Evolutionary conservation across 2,888 invertebrate genomes (phyloP).

Genomic region (Cryptus viduatorius): DNA sequence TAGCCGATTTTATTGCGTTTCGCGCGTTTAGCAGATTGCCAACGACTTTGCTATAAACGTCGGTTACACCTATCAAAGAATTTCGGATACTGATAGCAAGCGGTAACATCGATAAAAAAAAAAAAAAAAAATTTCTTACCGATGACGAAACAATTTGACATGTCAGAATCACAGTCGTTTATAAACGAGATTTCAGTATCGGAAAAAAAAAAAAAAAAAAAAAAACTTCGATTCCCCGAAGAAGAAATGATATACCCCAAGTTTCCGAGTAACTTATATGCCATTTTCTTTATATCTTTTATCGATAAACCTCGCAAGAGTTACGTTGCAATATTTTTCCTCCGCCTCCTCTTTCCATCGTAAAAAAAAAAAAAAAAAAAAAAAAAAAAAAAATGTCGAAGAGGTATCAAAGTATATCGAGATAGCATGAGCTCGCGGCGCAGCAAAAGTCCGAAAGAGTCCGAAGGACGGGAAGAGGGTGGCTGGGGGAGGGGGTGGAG

Average conservation of each 20-base stretch:
- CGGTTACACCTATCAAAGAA: background rate
- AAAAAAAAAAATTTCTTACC: background rate
- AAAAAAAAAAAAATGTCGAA: conserved; percentile 12
- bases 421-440: conserved; percentile 11
- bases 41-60: conserved; percentile 6
- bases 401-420: conserved; percentile 36
- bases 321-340: conserved; percentile 56
- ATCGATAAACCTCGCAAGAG: conserved; percentile 48
- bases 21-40: background rate
- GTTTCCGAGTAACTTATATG: conserved; percentile 1
- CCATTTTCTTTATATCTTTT: conserved; percentile 26
- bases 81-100: background rate
- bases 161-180: background rate
- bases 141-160: background rate
- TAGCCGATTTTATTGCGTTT: conserved; percentile 26
- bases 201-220: too few relatives aligned
- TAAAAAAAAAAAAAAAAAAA: conserved; percentile 1
- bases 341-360: conserved; percentile 13
- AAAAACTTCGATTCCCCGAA: background rate
- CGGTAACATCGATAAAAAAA: background rate
- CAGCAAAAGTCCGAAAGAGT: conserved; percentile 25
- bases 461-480: background rate
- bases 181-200: background rate
- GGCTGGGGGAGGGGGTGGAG: background rate
- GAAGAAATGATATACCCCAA: background rate